These are phyloP conservation scores for Lagenorhynchus albirostris DNA, from an alignment of 2,113 vertebrate genomes.

Conservation along the genomic window DNA sequence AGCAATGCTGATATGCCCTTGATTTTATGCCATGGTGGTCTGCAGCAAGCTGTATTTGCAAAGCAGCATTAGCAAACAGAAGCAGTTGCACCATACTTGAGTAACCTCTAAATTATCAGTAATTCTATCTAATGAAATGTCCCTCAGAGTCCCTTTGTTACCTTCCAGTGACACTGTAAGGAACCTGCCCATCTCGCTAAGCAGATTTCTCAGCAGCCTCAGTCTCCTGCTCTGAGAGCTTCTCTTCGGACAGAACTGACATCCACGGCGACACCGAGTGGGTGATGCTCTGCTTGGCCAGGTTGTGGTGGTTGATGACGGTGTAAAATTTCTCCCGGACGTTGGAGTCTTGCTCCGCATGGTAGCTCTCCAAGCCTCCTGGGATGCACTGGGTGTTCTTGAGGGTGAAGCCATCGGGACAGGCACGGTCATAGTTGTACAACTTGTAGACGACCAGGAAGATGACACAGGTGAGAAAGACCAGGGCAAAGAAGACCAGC, in stretches of 20 bases:
- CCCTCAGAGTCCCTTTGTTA: conserved; percentile 82
- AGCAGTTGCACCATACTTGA: conserved; percentile 86
- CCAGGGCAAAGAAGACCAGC: too few species aligned
- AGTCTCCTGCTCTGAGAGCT: conserved; percentile 94
- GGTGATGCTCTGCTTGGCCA: conserved; percentile 95
- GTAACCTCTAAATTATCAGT: conserved; percentile 85
- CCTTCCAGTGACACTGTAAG: conserved; percentile 77
- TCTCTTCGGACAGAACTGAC: conserved; percentile 95
- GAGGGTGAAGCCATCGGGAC: too few species aligned
- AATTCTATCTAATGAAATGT: conserved; percentile 81
- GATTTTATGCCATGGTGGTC: conserved; percentile 68
- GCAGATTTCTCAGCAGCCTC: conserved; percentile 92
- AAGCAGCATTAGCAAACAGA: conserved; percentile 87
- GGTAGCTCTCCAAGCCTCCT: conserved; percentile 92
- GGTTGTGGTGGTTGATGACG: conserved; percentile 95
- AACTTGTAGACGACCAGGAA: too few species aligned
- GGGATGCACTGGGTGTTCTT: conserved; percentile 95
- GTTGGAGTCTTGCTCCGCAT: conserved; percentile 90
- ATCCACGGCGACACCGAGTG: conserved; percentile 95
- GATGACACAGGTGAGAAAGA: too few species aligned
- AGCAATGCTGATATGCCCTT: conserved; percentile 73
- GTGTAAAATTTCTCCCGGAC: conserved; percentile 94
- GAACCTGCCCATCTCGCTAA: conserved; percentile 79
- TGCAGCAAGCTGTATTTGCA: conserved; percentile 80
- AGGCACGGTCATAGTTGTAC: too few species aligned